Conservation (phyloP, 2,797 vertebrate genomes). For the Tinamus major region DNA sequence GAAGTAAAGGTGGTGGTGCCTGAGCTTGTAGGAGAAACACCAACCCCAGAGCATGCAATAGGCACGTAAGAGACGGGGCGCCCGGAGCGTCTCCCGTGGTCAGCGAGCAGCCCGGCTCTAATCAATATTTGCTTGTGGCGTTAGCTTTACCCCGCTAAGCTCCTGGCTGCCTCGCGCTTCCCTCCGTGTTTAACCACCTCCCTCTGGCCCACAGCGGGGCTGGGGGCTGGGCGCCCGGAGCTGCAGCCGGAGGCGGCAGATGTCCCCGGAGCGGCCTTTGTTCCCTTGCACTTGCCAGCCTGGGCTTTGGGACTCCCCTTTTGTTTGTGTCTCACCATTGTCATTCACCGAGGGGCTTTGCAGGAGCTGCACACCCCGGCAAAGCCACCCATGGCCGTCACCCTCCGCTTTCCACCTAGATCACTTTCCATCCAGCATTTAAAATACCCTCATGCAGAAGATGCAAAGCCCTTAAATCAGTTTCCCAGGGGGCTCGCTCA, state of each 20-base stretch:
- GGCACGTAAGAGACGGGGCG: accelerated
- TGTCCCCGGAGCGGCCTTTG: conserved; percentile 83
- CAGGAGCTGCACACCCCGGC: neutral
- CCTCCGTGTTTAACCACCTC: conserved; percentile 37
- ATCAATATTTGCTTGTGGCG: conserved; percentile 33
- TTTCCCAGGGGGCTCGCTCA: neutral
- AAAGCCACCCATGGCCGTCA: neutral
- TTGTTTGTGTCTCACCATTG: conserved; percentile 81
- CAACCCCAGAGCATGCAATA: neutral
- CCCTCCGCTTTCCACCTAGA: conserved; percentile 56
- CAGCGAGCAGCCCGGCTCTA: neutral
- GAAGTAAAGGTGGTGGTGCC: accelerated
- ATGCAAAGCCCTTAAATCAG: conserved; percentile 7
- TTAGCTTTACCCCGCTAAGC: conserved; percentile 29
- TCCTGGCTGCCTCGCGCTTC: conserved; percentile 3
- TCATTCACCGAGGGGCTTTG: conserved; percentile 83
- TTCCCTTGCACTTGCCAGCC: conserved; percentile 66
- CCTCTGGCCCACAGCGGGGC: neutral
- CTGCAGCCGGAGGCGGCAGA: conserved; percentile 81
- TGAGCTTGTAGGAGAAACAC: neutral
- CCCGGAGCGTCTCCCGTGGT: neutral
- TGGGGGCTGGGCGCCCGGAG: neutral
- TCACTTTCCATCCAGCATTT: conserved; percentile 40
- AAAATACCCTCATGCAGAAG: neutral
- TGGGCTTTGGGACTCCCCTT: conserved; percentile 80